Base-by-base conservation (phyloP, 2,113 vertebrate species). In the Athene noctua region DNA sequence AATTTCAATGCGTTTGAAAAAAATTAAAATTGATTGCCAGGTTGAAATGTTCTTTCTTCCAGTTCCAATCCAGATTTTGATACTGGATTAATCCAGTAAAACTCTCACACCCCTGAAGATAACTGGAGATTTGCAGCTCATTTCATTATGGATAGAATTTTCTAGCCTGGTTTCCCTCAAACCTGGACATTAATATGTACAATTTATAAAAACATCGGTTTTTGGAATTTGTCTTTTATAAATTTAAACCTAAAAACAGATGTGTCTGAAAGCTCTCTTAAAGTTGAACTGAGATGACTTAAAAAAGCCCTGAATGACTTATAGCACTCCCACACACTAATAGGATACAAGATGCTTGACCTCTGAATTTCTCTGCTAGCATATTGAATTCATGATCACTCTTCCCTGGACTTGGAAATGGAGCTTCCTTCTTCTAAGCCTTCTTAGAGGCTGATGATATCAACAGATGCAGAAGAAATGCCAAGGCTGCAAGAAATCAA, bases 301-400 rank as follows among this genome's bases (percentile, higher is more conserved):
- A 52, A 73, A 80, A 94, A 49, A 52, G 0, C 2, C 38, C 38
- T 79, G 61, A 17, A 84, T 68, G 52, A 78, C 34, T 90, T 87
- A 58, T 2, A 71, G 44, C 49, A 80, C 61, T 68, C n/a, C 40
- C 65, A n/a, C 61, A 42, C 19, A 65, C n/a, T 81, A 87, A 68
- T 44, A 84, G 68, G 58, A 84, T 68, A 94, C 30, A 75, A 49
- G 73, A 95, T 92, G 75, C 57, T 81, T 93, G 73, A 94, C 58
- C 66, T 92, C 40, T 87, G 57, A 75, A 84, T 94, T 91, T 92
- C 68, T 92, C 58, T 92, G 36, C 22, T 94, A 77, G 65, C 80
- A 58, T 61, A 78, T 40, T 91, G 57, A 71, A 85, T 91, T 94
- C 44, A 72, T 78, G 66, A 75, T 65, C 58, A 57, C 25, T 85